Conservation (phyloP, 2,797 vertebrate species). For the Centropyge bicolor region DNA sequence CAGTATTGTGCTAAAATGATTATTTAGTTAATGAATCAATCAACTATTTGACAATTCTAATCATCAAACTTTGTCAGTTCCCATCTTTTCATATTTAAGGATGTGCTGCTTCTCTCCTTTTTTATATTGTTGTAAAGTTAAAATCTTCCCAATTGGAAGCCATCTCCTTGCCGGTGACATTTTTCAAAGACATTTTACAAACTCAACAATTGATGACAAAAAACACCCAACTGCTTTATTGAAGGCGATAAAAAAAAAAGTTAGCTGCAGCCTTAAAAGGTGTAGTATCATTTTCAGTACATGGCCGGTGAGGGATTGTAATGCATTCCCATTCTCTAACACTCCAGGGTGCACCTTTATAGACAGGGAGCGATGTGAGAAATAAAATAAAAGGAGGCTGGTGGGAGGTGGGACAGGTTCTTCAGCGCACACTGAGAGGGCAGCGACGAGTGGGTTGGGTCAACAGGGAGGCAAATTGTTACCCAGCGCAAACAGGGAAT, state of each 20-base stretch:
- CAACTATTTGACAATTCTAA: neutral
- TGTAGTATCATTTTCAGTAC: slow-evolving; percentile 4
- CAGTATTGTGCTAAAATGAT: neutral
- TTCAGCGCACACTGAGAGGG: slow-evolving; percentile 43
- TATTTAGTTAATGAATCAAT: neutral
- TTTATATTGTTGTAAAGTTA: neutral
- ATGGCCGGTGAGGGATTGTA: neutral
- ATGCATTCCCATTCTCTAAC: slow-evolving; percentile 13
- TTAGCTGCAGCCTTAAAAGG: slow-evolving; percentile 2
- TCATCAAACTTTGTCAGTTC: neutral
- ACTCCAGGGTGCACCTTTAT: slow-evolving; percentile 24
- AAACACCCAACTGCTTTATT: slow-evolving; percentile 6
- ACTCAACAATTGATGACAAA: neutral
- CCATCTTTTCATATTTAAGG: neutral
- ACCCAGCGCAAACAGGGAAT: slow-evolving; percentile 44
- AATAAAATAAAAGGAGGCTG: slow-evolving; percentile 38
- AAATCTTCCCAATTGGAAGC: neutral
- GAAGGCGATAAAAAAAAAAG: neutral
- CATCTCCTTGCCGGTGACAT: neutral
- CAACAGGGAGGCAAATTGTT: slow-evolving; percentile 60
- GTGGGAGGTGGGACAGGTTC: slow-evolving; percentile 48
- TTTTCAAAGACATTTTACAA: slow-evolving; percentile 1
- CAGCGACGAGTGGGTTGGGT: slow-evolving; percentile 46
- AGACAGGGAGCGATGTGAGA: slow-evolving; percentile 22
- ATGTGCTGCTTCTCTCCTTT: slow-evolving; percentile 1